Evolutionary conservation across 2,888 invertebrate species (phyloP), one percentile per base, ranked within the genome.

Genomic region (Ectemnius cavifrons): DNA sequence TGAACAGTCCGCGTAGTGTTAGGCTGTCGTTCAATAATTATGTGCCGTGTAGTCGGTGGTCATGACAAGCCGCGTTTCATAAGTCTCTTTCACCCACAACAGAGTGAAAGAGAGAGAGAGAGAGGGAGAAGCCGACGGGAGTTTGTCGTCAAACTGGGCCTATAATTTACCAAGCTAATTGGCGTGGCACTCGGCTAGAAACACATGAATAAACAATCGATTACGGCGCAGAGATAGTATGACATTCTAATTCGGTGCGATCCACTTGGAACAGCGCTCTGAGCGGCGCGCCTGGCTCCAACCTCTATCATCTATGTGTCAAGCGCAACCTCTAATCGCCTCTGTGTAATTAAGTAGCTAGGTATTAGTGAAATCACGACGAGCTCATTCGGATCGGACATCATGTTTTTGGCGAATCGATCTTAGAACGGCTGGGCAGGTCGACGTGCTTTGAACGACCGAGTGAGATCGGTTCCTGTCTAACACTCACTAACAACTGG

Each of bases 401-500:
- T 37, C 8, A 11, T 37, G 37, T 11, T 37, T 37, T 37, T 11
- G 37, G 37, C 37, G 37, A 37, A 37, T 37, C 37, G 37, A 37
- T 37, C 37, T 37, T 37, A 37, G 37, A 37, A 11, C 37, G 37
- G 4, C 6, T 75, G 79, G 77, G 77, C 81, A 79, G 79, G 81
- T 79, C 81, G 81, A 75, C 70, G 78, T 67, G 76, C 80, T 4
- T 37, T 11, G 37, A 37, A 8, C 37, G 37, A 37, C 8, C 37
- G 79, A 46, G 69, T 67, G 73, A 73, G 76, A 82, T 82, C 78
- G 69, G 69, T 79, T 82, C 79, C 72, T 72, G 79, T 79, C 75
- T 72, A 82, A 82, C 78, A 63, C 82, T 75, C 80, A 75, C 79
- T 75, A 79, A 71, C 80, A 82, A 82, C 77, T 82, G 77, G 82